Base-by-base conservation (phyloP, 2,797 vertebrate genomes). In the Hyperoplus lanceolatus region DNA sequence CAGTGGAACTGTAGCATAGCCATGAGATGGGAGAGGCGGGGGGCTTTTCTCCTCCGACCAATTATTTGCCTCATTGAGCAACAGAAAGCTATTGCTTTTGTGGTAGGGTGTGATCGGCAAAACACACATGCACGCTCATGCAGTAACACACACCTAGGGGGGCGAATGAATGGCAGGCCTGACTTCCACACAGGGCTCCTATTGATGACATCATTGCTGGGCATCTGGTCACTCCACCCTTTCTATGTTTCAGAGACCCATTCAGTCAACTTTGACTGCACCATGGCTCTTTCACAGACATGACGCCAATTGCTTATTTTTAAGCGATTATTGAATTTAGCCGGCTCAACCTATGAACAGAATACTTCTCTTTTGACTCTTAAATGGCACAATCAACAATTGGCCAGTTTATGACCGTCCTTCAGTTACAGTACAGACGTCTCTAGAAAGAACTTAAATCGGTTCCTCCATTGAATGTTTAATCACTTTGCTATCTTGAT, bases 171-270 rank as follows among this genome's bases (percentile, higher is more conserved):
- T 89, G 89, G 86, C 82, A 89, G 84, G 75, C 67, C 88, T 90
- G 78, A 92, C 79, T 62, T 82, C 90, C 89, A 92, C 91, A 95
- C 91, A 95, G 92, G 93, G 87, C 89, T 90, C 75, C 93, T 89
- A 94, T 94, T 95, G 93, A 95, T 95, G 92, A 95, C 93, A 92
- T 95, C 94, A 95, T 87, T 56, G 70, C 73, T 71, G 66, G 88
- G 91, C 89, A 87, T 93, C 87, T 89, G 85, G 89, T 90, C 87
- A 94, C 89, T 84, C 90, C 88, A 91, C 90, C 90, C 87, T 88
- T 90, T 91, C 79, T 85, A 89, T 88, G 88, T 91, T 84, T 93
- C 89, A 89, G 85, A 90, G 90, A 77, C 67, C 83, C 78, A 87
- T 92, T 92, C 83, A 91, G 76, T 84, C 63, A 16, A 39, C 73